Conservation (phyloP, 2,113 vertebrate species). For the Bos javanicus region DNA sequence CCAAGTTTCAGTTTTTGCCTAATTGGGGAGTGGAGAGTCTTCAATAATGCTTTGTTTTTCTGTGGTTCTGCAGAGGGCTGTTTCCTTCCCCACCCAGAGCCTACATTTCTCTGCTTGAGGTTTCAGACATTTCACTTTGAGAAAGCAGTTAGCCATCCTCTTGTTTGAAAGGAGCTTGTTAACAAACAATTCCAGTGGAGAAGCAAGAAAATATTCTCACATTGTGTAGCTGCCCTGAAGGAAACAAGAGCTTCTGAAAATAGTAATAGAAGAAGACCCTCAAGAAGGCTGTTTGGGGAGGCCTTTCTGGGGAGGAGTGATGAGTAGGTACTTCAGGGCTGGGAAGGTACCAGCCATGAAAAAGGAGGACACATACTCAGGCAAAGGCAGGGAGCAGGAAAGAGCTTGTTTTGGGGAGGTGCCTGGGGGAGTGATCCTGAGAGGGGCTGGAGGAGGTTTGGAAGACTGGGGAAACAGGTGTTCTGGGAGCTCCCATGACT, state of each 20-base stretch:
- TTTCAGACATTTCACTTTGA: background rate
- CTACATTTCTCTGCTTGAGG: background rate
- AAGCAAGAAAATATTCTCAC: background rate
- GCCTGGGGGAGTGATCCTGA: background rate
- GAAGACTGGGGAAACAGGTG: background rate
- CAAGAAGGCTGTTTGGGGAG: background rate
- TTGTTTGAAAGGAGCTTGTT: background rate
- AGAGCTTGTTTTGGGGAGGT: background rate
- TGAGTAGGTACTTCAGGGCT: background rate
- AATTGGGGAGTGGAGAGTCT: background rate
- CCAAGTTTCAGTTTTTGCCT: background rate
- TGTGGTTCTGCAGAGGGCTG: background rate
- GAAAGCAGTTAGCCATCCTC: background rate
- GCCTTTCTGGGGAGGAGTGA: background rate
- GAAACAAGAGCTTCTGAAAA: background rate
- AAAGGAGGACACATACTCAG: background rate
- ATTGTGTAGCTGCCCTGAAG: background rate
- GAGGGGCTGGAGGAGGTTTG: background rate
- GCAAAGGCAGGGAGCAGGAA: background rate
- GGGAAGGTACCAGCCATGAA: background rate
- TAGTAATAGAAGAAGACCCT: background rate
- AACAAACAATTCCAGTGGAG: background rate
- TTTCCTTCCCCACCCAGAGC: background rate
- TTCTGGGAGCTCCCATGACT: background rate
- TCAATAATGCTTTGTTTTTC: background rate